phyloP scores from a whole-genome alignment of 2,888 invertebrate species.

The Capitulum mitella region DNA sequence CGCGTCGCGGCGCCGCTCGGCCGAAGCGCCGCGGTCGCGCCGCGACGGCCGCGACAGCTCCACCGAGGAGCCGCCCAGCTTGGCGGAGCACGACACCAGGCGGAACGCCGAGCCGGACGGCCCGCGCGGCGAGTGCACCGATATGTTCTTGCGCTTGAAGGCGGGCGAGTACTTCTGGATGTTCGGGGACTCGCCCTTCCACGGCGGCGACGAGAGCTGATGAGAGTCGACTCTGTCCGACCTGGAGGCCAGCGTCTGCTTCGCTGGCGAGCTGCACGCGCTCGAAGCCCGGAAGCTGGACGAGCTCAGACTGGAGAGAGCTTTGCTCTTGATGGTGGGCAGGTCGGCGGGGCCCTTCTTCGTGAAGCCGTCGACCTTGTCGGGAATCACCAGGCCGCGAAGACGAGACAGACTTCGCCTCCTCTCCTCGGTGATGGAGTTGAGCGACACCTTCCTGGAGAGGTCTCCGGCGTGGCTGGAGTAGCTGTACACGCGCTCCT shows the following conservation, averaged over 20 bases:
- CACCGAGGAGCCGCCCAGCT: slow-evolving; percentile 4
- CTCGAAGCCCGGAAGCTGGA: slow-evolving; percentile 30
- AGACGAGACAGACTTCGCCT: slow-evolving; percentile 74
- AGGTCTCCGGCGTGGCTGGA: background rate
- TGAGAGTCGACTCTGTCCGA: slow-evolving; percentile 29
- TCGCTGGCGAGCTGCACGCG: background rate
- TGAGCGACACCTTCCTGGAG: slow-evolving; percentile 57
- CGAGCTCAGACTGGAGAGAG: slow-evolving; percentile 43
- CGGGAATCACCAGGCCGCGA: slow-evolving; percentile 80
- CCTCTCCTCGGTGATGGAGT: slow-evolving; percentile 69
- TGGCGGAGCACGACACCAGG: background rate
- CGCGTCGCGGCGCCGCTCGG: background rate
- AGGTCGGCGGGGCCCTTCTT: slow-evolving; percentile 60
- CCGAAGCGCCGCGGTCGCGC: background rate
- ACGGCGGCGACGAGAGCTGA: slow-evolving; percentile 36
- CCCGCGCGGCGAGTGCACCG: slow-evolving; percentile 49
- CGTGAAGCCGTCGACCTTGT: slow-evolving; percentile 51
- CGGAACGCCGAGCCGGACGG: background rate
- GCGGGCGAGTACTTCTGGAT: slow-evolving; percentile 75
- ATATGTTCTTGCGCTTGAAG: slow-evolving; percentile 65
- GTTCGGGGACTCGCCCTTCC: slow-evolving; percentile 36
- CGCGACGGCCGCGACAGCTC: background rate
- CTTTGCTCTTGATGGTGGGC: slow-evolving; percentile 73
- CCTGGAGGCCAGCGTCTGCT: slow-evolving; percentile 27
- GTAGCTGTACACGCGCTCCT: background rate